A percentile compares a stretch with the other conserved stretches of the same genome.
phyloP scores from a whole-genome alignment of 2,888 invertebrate species.

The Epiblema foenella region DNA sequence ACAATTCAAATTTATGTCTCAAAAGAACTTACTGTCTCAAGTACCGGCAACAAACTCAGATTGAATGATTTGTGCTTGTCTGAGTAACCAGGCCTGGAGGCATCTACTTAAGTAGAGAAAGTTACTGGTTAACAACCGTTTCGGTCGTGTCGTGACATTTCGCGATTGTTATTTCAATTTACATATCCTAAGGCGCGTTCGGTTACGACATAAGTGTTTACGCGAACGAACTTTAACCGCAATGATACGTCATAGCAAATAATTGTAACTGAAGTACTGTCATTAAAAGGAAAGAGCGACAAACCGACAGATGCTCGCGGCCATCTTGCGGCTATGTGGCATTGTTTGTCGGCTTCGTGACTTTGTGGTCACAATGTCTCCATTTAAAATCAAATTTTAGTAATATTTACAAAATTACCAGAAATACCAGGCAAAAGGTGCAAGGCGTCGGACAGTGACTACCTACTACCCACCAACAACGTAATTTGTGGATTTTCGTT shows the following conservation, averaged over 20 bases:
- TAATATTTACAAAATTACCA: constrained; percentile 65
- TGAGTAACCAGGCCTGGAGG: constrained; percentile 6
- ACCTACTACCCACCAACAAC: constrained; percentile 52
- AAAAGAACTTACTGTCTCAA: constrained; percentile 63
- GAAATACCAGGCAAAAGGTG: constrained; percentile 62
- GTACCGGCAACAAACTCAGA: constrained; percentile 58
- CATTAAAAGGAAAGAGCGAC: constrained; percentile 78
- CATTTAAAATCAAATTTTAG: constrained; percentile 80
- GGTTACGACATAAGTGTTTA: constrained; percentile 67
- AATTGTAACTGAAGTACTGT: constrained; percentile 76
- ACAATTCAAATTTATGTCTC: constrained; percentile 81
- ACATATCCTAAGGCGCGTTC: constrained; percentile 60
- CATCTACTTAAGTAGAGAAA: constrained; percentile 16
- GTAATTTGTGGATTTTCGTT: constrained; percentile 19
- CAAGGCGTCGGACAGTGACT: constrained; percentile 58
- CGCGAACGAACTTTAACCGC: constrained; percentile 69
- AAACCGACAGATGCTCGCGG: constrained; percentile 83
- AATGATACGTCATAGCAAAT: constrained; percentile 72
- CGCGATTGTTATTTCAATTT: constrained; percentile 52
- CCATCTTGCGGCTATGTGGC: constrained; percentile 74
- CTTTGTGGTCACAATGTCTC: constrained; percentile 78
- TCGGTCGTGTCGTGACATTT: constrained; percentile 12
- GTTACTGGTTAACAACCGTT: constrained; percentile 22
- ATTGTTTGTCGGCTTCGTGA: constrained; percentile 72
- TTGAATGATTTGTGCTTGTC: constrained; percentile 68